Evolutionary conservation across 53 echinoderm and acorn worm genomes (phyloP), one percentile per base, ranked within the genome.

Genomic region (Mesocentrotus franciscanus): DNA sequence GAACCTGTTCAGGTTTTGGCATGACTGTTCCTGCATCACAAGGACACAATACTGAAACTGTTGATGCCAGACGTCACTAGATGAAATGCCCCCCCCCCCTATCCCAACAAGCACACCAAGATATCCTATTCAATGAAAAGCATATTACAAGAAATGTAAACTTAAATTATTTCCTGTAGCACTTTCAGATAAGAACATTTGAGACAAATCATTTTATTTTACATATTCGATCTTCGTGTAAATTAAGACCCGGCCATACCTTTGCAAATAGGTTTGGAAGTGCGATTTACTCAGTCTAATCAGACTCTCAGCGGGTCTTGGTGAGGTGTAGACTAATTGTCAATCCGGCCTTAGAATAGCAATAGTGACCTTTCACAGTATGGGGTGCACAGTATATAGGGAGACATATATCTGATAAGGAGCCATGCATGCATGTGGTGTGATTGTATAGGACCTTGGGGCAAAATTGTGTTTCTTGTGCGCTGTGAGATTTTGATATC

Each of bases 281-380:
- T 76, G 76, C 10, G 76, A 15, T 76, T 76, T 76, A 27, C 76
- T 76, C 30, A 76, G 33, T 33, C 32, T 76, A 14, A 76, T 76
- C 76, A 81, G 16, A 33, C 34, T 10, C 42, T 81, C 36, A 81
- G 81, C 22, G 81, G 81, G 81, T 81, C 81, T 81, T 22, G 81
- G 36, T 36, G 81, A 42, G 42, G 81, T 81, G 81, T 39, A 81
- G 81, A 81, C 81, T 81, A 81, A 81, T 81, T 36, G 81, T 36
- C 81, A 27, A 81, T 81, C 81, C 81, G 20, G 81, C 42, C 81
- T 81, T 81, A 81, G 81, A 81, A 81, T 81, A 81, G 81, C 81
- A 81, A 81, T 18, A 81, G 81, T 81, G 81, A 81, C 81, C 81
- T 81, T 81, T 81, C 81, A 36, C 81, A 81, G 81, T 81, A 81